phyloP scores from a whole-genome alignment of 2,797 vertebrate genomes.

The Odontamblyopus lacepedii region DNA sequence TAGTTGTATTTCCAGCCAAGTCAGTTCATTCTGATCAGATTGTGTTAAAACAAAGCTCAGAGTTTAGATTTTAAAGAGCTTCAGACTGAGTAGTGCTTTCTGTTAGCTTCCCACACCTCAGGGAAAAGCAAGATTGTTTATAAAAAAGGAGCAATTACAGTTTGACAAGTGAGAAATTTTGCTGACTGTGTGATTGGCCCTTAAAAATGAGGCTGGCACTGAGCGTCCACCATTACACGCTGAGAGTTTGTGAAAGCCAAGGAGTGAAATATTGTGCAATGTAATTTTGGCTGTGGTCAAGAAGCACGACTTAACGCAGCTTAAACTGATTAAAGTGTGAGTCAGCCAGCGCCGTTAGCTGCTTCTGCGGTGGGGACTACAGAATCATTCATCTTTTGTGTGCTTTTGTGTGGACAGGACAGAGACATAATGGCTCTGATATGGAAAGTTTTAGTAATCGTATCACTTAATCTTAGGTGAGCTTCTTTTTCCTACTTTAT shows the following conservation, averaged over 20 bases:
- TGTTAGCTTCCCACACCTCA: too few species aligned
- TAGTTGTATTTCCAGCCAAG: too few species aligned
- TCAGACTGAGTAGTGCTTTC: too few species aligned
- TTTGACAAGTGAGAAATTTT: background rate
- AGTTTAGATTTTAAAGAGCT: too few species aligned
- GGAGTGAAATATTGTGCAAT: slow-evolving; percentile 11
- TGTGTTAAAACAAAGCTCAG: too few species aligned
- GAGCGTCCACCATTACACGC: background rate
- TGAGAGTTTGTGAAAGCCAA: background rate
- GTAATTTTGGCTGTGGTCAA: slow-evolving; percentile 2
- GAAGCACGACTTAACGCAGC: slow-evolving; percentile 5
- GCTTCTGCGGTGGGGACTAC: background rate
- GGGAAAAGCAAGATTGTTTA: background rate
- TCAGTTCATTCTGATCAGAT: too few species aligned
- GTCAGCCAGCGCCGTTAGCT: slow-evolving; percentile 9
- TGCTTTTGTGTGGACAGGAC: background rate
- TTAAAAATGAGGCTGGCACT: slow-evolving; percentile 1
- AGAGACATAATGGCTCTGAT: background rate
- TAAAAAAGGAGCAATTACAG: background rate
- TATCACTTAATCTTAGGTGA: background rate
- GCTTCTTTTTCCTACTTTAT: background rate
- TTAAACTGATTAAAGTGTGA: slow-evolving; percentile 14
- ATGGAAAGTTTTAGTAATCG: slow-evolving; percentile 8
- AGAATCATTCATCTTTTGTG: background rate
- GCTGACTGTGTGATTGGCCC: slow-evolving; percentile 9